Evolutionary conservation across 2,888 invertebrate species (phyloP).

Genomic region (Escarpia spicata): DNA sequence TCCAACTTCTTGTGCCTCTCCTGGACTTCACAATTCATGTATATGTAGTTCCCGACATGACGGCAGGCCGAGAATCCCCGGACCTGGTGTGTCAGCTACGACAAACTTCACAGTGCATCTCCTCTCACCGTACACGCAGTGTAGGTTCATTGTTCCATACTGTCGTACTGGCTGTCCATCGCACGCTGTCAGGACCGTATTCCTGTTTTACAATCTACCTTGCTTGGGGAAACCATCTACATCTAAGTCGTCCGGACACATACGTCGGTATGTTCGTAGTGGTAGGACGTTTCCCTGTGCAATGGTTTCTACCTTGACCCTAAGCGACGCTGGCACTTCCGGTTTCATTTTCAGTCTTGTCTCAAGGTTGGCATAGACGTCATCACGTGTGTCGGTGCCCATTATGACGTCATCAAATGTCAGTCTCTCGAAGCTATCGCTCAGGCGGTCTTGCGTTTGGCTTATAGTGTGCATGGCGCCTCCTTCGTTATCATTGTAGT

Average conservation of each 20-base stretch:
- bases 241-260: too few relatives aligned
- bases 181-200: neutral
- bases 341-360: neutral
- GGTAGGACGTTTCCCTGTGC: too few relatives aligned
- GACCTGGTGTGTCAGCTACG: conserved; percentile 7
- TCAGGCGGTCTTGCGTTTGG: neutral
- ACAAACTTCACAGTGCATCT: neutral
- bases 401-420: neutral
- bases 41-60: neutral
- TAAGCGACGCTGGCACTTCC: neutral
- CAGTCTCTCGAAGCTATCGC: conserved; percentile 7
- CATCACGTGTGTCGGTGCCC: too few relatives aligned
- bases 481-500: too few relatives aligned
- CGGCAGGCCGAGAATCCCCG: neutral
- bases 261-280: too few relatives aligned
- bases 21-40: too few relatives aligned
- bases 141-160: neutral
- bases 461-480: too few relatives aligned
- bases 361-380: neutral
- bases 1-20: too few relatives aligned
- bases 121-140: too few relatives aligned
- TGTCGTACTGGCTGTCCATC: neutral
- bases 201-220: neutral
- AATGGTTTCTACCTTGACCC: neutral
- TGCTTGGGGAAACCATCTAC: neutral